Conservation (phyloP, 2,888 invertebrate species). For the Andrena chrysosceles region DNA sequence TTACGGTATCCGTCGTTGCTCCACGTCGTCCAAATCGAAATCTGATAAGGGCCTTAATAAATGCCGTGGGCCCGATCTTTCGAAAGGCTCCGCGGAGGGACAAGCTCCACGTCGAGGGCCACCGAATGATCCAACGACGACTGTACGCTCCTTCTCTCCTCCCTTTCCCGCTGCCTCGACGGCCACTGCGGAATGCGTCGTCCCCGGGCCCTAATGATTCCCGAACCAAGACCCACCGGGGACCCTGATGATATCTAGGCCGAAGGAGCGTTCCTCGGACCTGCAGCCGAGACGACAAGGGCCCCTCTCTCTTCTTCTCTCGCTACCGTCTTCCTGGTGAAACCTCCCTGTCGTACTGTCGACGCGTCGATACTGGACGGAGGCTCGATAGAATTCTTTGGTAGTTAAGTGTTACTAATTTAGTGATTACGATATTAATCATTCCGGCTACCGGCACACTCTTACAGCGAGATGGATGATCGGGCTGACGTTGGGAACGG, state of each 20-base stretch:
- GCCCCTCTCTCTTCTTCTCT: conserved; percentile 16
- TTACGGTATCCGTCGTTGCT: conserved; percentile 72
- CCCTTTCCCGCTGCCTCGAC: conserved; percentile 18
- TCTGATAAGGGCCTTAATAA: conserved; percentile 75
- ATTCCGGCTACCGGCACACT: conserved; percentile 36
- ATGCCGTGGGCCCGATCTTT: conserved; percentile 64
- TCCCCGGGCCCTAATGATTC: conserved; percentile 75
- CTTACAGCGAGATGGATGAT: conserved; percentile 51
- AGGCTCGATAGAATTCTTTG: conserved; percentile 55
- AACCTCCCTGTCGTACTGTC: conserved; percentile 38
- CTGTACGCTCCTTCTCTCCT: conserved; percentile 18
- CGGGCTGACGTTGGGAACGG: not conserved
- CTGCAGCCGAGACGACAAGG: conserved; percentile 32
- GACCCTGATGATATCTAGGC: conserved; percentile 76
- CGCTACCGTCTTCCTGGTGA: conserved; percentile 58
- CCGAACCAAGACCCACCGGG: conserved; percentile 72
- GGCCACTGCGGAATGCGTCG: conserved; percentile 70
- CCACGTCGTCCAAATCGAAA: conserved; percentile 70
- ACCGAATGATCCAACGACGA: conserved; percentile 67
- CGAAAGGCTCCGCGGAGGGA: conserved; percentile 30
- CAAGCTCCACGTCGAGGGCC: conserved; percentile 60
- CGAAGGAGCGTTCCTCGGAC: conserved; percentile 63
- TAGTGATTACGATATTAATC: conserved; percentile 66
- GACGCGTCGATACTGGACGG: conserved; percentile 38
- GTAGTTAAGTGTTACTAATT: conserved; percentile 65